Conservation (phyloP, 1,140 invertebrate genomes). For the Ephestia elutella region DNA sequence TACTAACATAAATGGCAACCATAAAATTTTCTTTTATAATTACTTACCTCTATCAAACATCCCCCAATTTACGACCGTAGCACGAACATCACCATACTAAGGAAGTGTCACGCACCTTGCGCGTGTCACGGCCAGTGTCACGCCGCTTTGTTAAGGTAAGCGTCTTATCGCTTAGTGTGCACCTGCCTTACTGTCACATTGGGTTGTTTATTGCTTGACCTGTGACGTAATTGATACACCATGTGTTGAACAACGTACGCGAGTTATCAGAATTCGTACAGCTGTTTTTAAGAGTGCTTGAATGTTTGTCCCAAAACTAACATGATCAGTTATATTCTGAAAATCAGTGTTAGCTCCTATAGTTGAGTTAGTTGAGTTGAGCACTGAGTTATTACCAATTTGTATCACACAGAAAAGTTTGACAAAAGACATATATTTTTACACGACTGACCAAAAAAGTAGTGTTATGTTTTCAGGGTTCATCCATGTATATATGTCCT, state of each 20-base stretch:
- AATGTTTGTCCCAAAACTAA: too few relatives aligned
- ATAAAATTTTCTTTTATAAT: not conserved
- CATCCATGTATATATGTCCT: too few relatives aligned
- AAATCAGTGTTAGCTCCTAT: too few relatives aligned
- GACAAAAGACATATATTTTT: too few relatives aligned
- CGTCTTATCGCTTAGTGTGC: constrained; percentile 18
- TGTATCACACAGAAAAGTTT: too few relatives aligned
- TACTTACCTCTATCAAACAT: not conserved
- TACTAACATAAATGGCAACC: not conserved
- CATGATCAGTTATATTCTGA: too few relatives aligned
- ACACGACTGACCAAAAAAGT: too few relatives aligned
- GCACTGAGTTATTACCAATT: too few relatives aligned
- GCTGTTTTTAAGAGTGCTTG: too few relatives aligned
- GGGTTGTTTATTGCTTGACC: not conserved
- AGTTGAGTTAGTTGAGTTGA: too few relatives aligned
- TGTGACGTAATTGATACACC: not conserved
- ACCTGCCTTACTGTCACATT: constrained; percentile 32
- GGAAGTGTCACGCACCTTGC: constrained; percentile 21
- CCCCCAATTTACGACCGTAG: not conserved
- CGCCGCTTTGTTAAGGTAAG: not conserved
- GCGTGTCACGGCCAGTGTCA: not conserved
- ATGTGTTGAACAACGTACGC: not conserved
- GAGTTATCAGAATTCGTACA: too few relatives aligned
- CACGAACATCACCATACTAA: constrained; percentile 18
- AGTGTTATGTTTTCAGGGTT: too few relatives aligned